Evolutionary conservation across 2,888 invertebrate genomes (phyloP), one percentile per base, ranked within the genome.

Genomic region (Ophion costatus): DNA sequence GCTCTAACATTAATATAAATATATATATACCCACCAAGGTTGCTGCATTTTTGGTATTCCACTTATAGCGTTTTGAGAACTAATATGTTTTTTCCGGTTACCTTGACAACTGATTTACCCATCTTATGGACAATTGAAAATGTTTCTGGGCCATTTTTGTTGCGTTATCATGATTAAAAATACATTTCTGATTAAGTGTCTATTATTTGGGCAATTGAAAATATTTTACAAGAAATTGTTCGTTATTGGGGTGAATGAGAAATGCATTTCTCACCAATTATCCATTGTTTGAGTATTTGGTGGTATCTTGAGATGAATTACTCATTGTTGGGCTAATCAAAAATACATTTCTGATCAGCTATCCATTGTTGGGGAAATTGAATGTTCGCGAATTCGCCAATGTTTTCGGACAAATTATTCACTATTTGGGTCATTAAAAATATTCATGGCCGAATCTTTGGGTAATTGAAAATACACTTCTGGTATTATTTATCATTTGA

Each of bases 1-100:
- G 56, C 59, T 70, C 33, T 63, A 66, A 69, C 83, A 69, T 84
- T 84, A 56, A 9, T 63, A 66, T 22, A 63, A 57, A 45, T 57
- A 78, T 61, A 69, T 51, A 29, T 29, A 29, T 29, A 29, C 29
- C 2, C n/a, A 56, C 10, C 45, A 29, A 64, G 20, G 29, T 17
- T 51, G 51, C 11, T 17, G 5, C 51, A 51, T 51, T 17, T 51
- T 51, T 51, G 5, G 51, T 17, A 1, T 51, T 51, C 17, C 51
- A 51, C 14, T 51, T 17, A 4, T 5, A 51, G 51, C 11, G 51
- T 51, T 17, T 51, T 14, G 51, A 51, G 51, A 51, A 51, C 14
- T 2, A 51, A 51, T 51, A 3, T 51, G 11, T 51, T 45, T 45
- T 45, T 45, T 14, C 14, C 14, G 14, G 0, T 45, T 11, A 14